Evolutionary conservation across 1,140 invertebrate genomes (phyloP), one percentile per base, ranked within the genome.

Genomic region (Pissodes strobi): DNA sequence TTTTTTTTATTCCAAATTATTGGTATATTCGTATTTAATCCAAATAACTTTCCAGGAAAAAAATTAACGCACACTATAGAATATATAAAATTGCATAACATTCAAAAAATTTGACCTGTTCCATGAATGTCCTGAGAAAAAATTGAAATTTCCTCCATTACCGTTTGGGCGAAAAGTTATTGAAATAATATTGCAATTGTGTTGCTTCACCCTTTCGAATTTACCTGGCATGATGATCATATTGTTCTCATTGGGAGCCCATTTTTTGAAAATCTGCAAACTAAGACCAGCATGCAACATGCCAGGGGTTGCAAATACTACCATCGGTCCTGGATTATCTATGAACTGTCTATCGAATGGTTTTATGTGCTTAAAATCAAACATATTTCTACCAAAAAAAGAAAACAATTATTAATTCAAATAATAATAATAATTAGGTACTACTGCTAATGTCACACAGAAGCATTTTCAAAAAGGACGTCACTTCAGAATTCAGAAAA

Each of bases 291-390:
- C 97, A 81, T 99, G 97, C 56, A 99, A 84, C 98, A 99, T 99
- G 45, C 98, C 97, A 2, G 97, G 97, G 0, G 98, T 99, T 2
- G 98, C 97, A 84, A 99, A 99, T 0, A 99, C 97, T 22, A 99
- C 97, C 97, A 99, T 99, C 0, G 98, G 92, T 8, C 97, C 97
- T 3, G 97, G 95, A 82, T 97, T 97, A 71, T 99, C 97, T 59
- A 97, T 96, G 76, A 92, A 98, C 0, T 89, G 84, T 76, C 95
- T 91, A 76, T 99, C 97, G 83, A 99, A 99, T 22, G 97, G 92
- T 80, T 97, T 97, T 49, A 99, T 99, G 73, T 99, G 97, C 78
- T 99, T 99, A 74, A 99, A 99, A 77, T 99, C 98, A 84, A 99
- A 99, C 97, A 99, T 99, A 76, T 99, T 99, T 69, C 97, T 64